A percentile compares a stretch with the other conserved stretches of the same genome.
phyloP scores from a whole-genome alignment of 2,797 vertebrate genomes.

The Denticeps clupeoides region DNA sequence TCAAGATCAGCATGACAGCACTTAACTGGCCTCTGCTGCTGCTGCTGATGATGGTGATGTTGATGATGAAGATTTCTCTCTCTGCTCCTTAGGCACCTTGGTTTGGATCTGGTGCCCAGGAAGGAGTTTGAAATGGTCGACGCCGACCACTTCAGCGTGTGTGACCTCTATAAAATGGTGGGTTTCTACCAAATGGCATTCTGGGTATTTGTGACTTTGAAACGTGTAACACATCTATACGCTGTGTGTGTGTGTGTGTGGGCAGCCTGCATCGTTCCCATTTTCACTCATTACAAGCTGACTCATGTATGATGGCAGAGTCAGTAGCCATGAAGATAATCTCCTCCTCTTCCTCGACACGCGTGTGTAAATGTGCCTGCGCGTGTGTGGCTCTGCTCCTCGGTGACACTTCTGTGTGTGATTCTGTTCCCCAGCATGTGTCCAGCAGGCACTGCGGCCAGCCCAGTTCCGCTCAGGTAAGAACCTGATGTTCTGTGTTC shows the following conservation, averaged over 20 bases:
- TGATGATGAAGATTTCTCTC: too few relatives aligned
- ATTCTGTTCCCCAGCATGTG: conserved; percentile 68
- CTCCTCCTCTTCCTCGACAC: conserved; percentile 4
- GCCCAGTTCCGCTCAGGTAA: conserved; percentile 96
- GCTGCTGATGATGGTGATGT: too few relatives aligned
- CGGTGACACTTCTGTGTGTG: not conserved
- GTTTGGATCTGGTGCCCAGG: conserved; percentile 90
- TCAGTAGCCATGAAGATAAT: conserved; percentile 23
- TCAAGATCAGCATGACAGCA: too few relatives aligned
- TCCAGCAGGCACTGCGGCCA: conserved; percentile 97
- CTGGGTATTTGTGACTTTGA: conserved; percentile 30
- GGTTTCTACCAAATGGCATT: conserved; percentile 34
- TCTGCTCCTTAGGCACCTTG: conserved; percentile 82
- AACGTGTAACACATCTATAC: too few relatives aligned
- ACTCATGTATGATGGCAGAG: conserved; percentile 34
- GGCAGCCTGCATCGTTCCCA: conserved; percentile 33
- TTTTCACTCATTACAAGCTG: conserved; percentile 47
- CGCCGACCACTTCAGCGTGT: conserved; percentile 93
- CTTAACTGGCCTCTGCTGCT: too few relatives aligned
- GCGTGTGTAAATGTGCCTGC: conserved; percentile 12
- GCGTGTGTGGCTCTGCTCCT: conserved; percentile 11
- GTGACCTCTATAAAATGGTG: conserved; percentile 98
- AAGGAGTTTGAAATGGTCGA: conserved; percentile 98
- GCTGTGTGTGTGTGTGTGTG: not conserved
- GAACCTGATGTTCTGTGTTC: not conserved